Evolutionary conservation across 37 sponge, comb jelly and placozoan genomes (phyloP).

Genomic region (Aplysina aerophoba): DNA sequence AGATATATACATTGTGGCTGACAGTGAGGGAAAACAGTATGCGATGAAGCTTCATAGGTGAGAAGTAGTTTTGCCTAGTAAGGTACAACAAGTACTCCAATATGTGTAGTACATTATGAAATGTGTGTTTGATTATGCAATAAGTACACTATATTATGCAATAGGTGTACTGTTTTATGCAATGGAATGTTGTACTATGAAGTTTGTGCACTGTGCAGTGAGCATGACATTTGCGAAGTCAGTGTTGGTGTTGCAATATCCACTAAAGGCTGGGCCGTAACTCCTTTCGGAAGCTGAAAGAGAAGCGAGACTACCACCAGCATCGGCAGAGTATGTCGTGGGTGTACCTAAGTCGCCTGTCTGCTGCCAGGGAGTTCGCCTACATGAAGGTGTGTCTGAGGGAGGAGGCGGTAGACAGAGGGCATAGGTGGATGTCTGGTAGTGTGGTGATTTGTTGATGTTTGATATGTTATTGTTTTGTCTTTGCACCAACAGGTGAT

Average conservation of each 20-base stretch:
- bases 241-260: neutral
- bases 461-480: neutral
- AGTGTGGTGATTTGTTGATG: neutral
- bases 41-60: conserved; percentile 93
- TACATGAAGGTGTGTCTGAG: conserved; percentile 81
- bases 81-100: neutral
- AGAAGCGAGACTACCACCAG: conserved; percentile 96
- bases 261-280: conserved; percentile 84
- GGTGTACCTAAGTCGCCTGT: conserved; percentile 93
- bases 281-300: conserved; percentile 92
- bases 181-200: too few relatives aligned
- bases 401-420: neutral
- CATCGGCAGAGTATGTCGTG: conserved; percentile 84
- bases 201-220: neutral
- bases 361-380: conserved; percentile 93
- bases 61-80: neutral
- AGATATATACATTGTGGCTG: conserved; percentile 96
- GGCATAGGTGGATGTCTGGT: too few relatives aligned
- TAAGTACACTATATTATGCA: neutral
- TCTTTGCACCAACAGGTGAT: conserved; percentile 59
- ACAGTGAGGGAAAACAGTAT: conserved; percentile 74
- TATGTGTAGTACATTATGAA: neutral
- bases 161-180: neutral
- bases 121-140: neutral
- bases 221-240: too few relatives aligned